Evolutionary conservation across 2,888 invertebrate species (phyloP).

Genomic region (Pachliopta kotzebuea): DNA sequence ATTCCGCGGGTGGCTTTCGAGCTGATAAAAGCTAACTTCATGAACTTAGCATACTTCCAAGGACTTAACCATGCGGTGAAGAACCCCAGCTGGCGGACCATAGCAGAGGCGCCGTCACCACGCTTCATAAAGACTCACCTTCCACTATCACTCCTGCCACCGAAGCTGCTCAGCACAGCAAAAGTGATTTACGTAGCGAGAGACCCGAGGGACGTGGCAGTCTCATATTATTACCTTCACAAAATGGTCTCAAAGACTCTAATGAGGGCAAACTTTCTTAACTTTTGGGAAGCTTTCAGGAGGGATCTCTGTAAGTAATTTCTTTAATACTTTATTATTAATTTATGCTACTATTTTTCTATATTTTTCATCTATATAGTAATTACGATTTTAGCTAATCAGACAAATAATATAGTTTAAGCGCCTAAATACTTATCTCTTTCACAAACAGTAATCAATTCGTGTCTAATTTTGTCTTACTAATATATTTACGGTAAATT

Average conservation of each 20-base stretch:
- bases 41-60: conserved; percentile 67
- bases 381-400: too few species aligned
- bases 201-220: conserved; percentile 86
- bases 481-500: too few species aligned
- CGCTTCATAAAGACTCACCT: conserved; percentile 84
- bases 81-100: conserved; percentile 56
- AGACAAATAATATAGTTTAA: too few species aligned
- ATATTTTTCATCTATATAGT: too few species aligned
- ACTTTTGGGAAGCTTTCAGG: conserved; percentile 82
- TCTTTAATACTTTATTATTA: neutral
- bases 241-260: conserved; percentile 76
- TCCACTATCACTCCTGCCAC: conserved; percentile 81
- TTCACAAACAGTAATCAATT: too few species aligned
- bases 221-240: conserved; percentile 86
- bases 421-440: too few species aligned
- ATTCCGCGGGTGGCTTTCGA: conserved; percentile 66
- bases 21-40: conserved; percentile 63
- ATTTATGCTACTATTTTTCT: too few species aligned
- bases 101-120: conserved; percentile 67
- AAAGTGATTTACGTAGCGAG: conserved; percentile 85
- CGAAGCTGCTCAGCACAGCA: conserved; percentile 66
- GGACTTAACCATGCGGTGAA: conserved; percentile 57
- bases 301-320: conserved; percentile 76
- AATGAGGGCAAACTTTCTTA: conserved; percentile 73
- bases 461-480: too few species aligned